These are phyloP conservation scores for Virgularia gustaviana DNA, from an alignment of 92 coral and sea anemone species.

Conservation along the genomic window DNA sequence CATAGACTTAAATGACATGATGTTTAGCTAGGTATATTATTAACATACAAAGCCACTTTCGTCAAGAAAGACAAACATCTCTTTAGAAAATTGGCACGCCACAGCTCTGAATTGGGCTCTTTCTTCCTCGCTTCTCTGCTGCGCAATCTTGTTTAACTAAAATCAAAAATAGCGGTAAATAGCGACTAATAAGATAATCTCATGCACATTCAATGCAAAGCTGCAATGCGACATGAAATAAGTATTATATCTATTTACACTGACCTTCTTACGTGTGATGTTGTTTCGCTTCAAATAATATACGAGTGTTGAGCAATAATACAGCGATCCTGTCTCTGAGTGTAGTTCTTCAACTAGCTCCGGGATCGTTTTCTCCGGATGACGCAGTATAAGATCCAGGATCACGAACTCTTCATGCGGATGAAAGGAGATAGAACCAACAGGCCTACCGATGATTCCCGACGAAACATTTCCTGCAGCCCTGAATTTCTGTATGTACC, in stretches of 20 bases:
- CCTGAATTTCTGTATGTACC: constrained; percentile 2
- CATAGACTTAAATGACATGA: too few relatives aligned
- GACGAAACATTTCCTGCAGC: constrained; percentile 16
- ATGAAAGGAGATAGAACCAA: constrained; percentile 26
- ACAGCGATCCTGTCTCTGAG: constrained; percentile 18
- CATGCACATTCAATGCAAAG: too few relatives aligned
- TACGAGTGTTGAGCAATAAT: constrained; percentile 22
- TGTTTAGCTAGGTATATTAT: too few relatives aligned
- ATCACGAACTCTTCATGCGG: constrained; percentile 45
- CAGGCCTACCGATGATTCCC: constrained; percentile 22
- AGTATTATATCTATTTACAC: neutral
- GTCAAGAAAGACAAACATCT: constrained; percentile 8
- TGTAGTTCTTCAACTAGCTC: constrained; percentile 41
- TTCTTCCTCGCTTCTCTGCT: neutral
- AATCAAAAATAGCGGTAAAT: neutral
- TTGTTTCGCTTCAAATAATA: constrained; percentile 29
- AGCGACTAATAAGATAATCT: too few relatives aligned
- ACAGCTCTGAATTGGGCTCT: neutral
- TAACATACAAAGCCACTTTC: neutral
- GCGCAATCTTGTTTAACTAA: neutral
- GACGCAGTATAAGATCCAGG: constrained; percentile 41
- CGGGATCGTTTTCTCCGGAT: constrained; percentile 49
- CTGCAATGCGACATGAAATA: neutral
- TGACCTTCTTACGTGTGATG: constrained; percentile 18
- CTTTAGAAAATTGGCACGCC: neutral